Base-by-base conservation (phyloP, 2,888 invertebrate genomes). In the Ormyrus nitidulus region DNA sequence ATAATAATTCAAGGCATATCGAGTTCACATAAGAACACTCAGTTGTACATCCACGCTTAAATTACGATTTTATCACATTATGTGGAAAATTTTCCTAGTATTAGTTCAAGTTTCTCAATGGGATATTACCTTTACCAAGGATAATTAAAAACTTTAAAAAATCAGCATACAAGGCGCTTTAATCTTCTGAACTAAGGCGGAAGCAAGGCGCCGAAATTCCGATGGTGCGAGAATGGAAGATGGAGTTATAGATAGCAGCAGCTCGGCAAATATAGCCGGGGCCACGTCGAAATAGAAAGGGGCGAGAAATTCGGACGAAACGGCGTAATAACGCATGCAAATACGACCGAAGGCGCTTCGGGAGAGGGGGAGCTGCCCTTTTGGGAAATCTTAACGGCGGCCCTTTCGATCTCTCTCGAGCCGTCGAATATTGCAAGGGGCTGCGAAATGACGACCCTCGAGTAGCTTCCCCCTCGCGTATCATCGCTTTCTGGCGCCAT, bases 351-450 rank as follows among this genome's bases (percentile, higher is more conserved):
- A 10, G 46, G 13, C 9, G 49, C 58, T 10, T 11, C 13, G 19
- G 48, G 54, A 48, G 34, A 34, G 59, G 46, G 49, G 19, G 2
- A n/a, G 9, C 51, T n/a, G 48, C 44, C 56, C 70, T 19, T 56
- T 19, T 53, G 77, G 64, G 70, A 70, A 77, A 77, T 77, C 70
- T 77, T 77, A 77, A 77, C 44, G 70, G 70, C 70, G 64, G 34
- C 56, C 77, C 61, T 77, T 70, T 70, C 69, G 62, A 76, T 76
- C 49, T 62, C 64, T 76, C 49, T 62, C 64, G 19, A 49, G 34
- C 49, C 49, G 9, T 1, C 64, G 64, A 61, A 75, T 74, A 56
- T 65, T 10, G 19, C 6, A 10, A 44, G 49, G 64, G 49, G 56
- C n/a, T 10, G 59, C 49, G 1, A 59, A 51, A 49, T n/a, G 51